Percentiles rank a stretch among this genome's conserved stretches.
phyloP scores from a whole-genome alignment of 2,113 vertebrate genomes.

The Trachemys scripta region DNA sequence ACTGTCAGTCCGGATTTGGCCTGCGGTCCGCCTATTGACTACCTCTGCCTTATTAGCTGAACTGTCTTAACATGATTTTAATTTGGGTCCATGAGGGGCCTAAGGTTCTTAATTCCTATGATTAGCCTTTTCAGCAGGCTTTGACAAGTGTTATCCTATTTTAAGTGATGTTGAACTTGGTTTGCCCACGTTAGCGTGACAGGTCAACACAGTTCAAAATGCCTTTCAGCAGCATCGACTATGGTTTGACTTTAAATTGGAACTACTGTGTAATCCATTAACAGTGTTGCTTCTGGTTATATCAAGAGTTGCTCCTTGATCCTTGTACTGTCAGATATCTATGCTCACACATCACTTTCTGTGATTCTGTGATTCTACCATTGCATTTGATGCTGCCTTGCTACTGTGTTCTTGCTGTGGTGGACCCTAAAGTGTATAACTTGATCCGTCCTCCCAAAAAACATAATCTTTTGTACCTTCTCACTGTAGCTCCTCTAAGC shows the following conservation, averaged over 20 bases:
- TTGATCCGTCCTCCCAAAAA: not conserved
- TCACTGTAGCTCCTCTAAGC: rapidly evolving
- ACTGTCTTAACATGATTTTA: rapidly evolving
- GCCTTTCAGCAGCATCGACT: not conserved
- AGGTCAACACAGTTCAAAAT: rapidly evolving
- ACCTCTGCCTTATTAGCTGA: not conserved
- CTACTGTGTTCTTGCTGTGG: rapidly evolving
- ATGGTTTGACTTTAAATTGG: rapidly evolving
- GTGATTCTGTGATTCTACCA: not conserved
- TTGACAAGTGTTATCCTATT: not conserved
- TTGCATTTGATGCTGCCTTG: rapidly evolving
- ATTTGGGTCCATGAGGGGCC: not conserved
- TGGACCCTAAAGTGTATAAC: rapidly evolving
- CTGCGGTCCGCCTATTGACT: too few species aligned
- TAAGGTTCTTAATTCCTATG: rapidly evolving
- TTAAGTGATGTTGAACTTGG: not conserved
- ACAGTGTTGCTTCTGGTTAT: not conserved
- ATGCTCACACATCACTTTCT: not conserved
- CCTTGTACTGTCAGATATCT: not conserved
- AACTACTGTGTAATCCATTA: rapidly evolving
- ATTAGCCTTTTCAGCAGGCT: not conserved
- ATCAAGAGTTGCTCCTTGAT: rapidly evolving
- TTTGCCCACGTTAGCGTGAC: not conserved
- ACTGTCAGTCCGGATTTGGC: too few species aligned
- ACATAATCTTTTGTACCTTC: not conserved